Conservation (phyloP, 2,113 vertebrate genomes). For the Parotia lawesii region DNA sequence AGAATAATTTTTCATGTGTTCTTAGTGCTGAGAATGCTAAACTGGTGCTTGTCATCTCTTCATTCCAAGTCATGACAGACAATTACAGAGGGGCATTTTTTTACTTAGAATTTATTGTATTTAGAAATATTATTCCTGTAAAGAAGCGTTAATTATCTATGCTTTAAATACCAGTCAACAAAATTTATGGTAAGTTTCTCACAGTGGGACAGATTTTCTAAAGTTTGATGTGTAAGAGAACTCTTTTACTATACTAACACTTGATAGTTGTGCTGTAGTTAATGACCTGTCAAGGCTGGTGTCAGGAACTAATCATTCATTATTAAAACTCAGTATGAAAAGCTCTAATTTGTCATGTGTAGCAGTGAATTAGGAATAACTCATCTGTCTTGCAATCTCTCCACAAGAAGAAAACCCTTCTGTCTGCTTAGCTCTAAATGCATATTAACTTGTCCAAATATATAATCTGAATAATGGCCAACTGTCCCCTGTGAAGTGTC, state of each 20-base stretch:
- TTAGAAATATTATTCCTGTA: conserved; percentile 29
- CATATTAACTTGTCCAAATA: conserved; percentile 6
- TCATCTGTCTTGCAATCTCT: background rate
- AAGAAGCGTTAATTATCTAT: conserved; percentile 64
- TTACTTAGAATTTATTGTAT: conserved; percentile 53
- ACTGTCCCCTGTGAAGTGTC: background rate
- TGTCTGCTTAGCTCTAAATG: background rate
- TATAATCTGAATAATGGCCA: background rate
- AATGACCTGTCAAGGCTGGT: background rate
- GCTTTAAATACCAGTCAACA: conserved; percentile 44
- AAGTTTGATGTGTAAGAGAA: background rate
- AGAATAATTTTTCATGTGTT: conserved; percentile 57
- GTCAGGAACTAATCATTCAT: conserved; percentile 12
- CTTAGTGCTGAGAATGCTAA: conserved; percentile 41
- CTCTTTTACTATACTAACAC: background rate
- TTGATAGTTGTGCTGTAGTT: background rate
- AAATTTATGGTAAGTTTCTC: conserved; percentile 36
- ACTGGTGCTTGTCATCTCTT: conserved; percentile 51
- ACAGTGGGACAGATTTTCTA: conserved; percentile 18
- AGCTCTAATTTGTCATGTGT: background rate
- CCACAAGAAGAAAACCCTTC: background rate
- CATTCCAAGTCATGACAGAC: conserved; percentile 61
- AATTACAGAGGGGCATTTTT: conserved; percentile 40
- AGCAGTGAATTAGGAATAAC: conserved; percentile 14
- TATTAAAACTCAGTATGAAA: background rate